Evolutionary conservation across 2,113 vertebrate species (phyloP).

Genomic region (Trochalopteron elliotii): DNA sequence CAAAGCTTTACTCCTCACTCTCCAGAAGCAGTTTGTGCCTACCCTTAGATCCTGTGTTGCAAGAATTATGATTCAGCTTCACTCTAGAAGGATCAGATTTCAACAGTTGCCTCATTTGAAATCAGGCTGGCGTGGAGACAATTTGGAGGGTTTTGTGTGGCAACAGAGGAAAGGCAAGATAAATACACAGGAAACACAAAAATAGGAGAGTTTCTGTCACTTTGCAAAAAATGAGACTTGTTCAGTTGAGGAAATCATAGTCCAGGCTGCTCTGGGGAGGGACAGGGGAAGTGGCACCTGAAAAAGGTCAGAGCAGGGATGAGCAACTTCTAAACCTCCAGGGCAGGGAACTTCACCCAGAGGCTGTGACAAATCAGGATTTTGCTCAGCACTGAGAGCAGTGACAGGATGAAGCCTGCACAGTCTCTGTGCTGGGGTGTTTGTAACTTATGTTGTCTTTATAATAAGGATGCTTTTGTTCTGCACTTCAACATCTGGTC

Average conservation of each 20-base stretch:
- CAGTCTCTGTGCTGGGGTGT: not conserved
- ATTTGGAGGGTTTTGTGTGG: slow-evolving; percentile 28
- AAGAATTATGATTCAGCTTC: slow-evolving; percentile 49
- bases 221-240: not conserved
- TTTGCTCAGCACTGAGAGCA: not conserved
- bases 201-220: not conserved
- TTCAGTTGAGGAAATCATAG: not conserved
- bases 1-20: not conserved
- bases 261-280: not conserved
- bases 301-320: not conserved
- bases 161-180: slow-evolving; percentile 13
- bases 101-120: slow-evolving; percentile 48
- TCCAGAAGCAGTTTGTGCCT: not conserved
- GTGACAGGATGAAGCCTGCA: not conserved
- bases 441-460: not conserved
- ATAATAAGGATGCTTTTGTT: slow-evolving; percentile 40
- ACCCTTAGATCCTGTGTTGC: slow-evolving; percentile 11
- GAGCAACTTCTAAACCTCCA: not conserved
- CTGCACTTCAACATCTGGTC: slow-evolving; percentile 51
- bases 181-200: slow-evolving; percentile 2
- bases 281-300: not conserved
- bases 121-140: slow-evolving; percentile 16
- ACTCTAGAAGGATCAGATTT: slow-evolving; percentile 30
- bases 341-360: not conserved
- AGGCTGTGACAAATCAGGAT: not conserved